Evolutionary conservation across 2,888 invertebrate species (phyloP).

Genomic region (Steromphala cineraria): DNA sequence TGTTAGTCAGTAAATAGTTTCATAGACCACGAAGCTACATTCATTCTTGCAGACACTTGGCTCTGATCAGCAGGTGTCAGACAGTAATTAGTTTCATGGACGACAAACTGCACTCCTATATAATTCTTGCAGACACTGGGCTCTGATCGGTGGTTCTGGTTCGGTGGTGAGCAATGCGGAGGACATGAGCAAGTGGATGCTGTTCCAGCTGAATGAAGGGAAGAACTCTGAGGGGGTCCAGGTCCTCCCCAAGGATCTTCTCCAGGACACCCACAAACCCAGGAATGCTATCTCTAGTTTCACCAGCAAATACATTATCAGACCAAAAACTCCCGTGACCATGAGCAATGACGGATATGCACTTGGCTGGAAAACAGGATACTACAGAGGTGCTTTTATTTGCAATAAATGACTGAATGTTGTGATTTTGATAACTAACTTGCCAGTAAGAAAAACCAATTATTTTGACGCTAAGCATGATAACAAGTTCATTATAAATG

Average conservation of each 20-base stretch:
- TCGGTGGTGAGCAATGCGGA: conserved; percentile 63
- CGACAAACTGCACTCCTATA: too few species aligned
- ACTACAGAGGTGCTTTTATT: conserved; percentile 63
- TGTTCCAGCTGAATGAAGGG: conserved; percentile 60
- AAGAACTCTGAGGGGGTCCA: conserved; percentile 43
- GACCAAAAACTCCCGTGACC: conserved; percentile 59
- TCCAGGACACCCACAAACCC: conserved; percentile 51
- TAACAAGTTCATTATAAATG: too few species aligned
- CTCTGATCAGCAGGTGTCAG: too few species aligned
- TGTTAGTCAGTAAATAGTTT: too few species aligned
- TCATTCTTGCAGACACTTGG: too few species aligned
- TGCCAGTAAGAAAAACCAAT: too few species aligned
- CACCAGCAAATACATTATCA: conserved; percentile 28
- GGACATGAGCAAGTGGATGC: conserved; percentile 71
- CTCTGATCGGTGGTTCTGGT: conserved; percentile 60
- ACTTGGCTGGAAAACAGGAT: conserved; percentile 67
- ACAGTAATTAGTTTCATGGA: too few species aligned
- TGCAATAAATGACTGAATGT: too few species aligned
- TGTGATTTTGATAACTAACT: too few species aligned
- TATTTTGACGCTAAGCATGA: too few species aligned
- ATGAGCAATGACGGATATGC: conserved; percentile 57
- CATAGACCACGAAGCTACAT: too few species aligned
- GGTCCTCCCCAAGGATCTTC: conserved; percentile 40
- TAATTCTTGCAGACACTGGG: conserved; percentile 48
- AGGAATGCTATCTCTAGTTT: conserved; percentile 34